A percentile compares a stretch with the other conserved stretches of the same genome.
Conservation (phyloP, 2,797 vertebrate genomes). For the Antennarius maculatus region DNA sequence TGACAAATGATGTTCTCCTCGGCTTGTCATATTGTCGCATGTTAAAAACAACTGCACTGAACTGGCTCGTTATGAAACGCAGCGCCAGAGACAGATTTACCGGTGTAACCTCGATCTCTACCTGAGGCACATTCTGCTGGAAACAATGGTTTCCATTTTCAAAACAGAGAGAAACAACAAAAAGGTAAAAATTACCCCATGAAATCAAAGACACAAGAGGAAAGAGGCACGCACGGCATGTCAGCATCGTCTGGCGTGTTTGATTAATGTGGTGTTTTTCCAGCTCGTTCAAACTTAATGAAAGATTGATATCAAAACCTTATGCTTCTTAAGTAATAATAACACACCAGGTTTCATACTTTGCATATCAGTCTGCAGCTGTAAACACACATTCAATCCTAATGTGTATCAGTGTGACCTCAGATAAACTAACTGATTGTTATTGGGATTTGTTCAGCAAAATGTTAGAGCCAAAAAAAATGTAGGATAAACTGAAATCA, state of each 20-base stretch:
- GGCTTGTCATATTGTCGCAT: conserved; percentile 36
- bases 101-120: conserved; percentile 4
- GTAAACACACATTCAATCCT: neutral
- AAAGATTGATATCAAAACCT: conserved; percentile 19
- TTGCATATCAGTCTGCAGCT: neutral
- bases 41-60: conserved; percentile 38
- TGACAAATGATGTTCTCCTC: conserved; percentile 23
- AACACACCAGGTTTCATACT: neutral
- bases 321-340: neutral
- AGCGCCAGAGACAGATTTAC: conserved; percentile 13
- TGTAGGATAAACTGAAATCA: neutral
- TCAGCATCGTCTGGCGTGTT: neutral
- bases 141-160: conserved; percentile 17
- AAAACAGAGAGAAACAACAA: conserved; percentile 19
- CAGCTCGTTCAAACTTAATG: conserved; percentile 24
- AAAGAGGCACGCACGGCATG: neutral
- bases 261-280: conserved; percentile 4
- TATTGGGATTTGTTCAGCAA: neutral
- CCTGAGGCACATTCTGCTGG: conserved; percentile 20
- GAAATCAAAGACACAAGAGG: conserved; percentile 8
- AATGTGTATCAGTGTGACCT: conserved; percentile 8
- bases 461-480: no score
- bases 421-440: neutral
- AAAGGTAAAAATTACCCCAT: neutral
- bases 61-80: conserved; percentile 30